Conservation (phyloP, 2,113 vertebrate genomes). For the Ptilonorhynchus violaceus region DNA sequence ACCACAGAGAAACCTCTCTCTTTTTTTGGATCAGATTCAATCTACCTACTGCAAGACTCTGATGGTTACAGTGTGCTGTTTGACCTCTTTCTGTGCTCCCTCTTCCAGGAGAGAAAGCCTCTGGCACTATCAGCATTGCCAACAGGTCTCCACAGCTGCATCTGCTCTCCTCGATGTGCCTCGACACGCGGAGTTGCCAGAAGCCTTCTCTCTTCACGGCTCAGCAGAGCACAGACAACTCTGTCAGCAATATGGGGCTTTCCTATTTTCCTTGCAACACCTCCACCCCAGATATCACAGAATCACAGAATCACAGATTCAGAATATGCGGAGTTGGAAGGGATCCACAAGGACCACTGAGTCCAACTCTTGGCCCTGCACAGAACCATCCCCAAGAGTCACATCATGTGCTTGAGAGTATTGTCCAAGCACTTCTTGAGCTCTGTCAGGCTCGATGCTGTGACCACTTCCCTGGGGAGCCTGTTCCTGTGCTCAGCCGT, state of each 20-base stretch:
- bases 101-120: background rate
- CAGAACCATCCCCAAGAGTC: too few species aligned
- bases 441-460: background rate
- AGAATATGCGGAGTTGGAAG: background rate
- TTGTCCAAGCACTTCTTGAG: fast-evolving
- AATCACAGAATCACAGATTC: background rate
- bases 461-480: background rate
- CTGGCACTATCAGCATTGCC: background rate
- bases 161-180: background rate
- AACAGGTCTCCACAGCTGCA: background rate
- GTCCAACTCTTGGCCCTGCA: too few species aligned
- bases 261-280: background rate
- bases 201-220: background rate
- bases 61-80: background rate
- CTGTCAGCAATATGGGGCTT: background rate
- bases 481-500: background rate
- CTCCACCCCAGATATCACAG: background rate
- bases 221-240: background rate
- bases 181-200: fast-evolving
- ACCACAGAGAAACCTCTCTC: background rate
- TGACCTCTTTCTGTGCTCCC: background rate
- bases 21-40: background rate
- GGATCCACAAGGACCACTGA: background rate
- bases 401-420: fast-evolving
- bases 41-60: background rate